Evolutionary conservation across 2,888 invertebrate species (phyloP), one percentile per base, ranked within the genome.

Genomic region (Eupelmus urozonus): DNA sequence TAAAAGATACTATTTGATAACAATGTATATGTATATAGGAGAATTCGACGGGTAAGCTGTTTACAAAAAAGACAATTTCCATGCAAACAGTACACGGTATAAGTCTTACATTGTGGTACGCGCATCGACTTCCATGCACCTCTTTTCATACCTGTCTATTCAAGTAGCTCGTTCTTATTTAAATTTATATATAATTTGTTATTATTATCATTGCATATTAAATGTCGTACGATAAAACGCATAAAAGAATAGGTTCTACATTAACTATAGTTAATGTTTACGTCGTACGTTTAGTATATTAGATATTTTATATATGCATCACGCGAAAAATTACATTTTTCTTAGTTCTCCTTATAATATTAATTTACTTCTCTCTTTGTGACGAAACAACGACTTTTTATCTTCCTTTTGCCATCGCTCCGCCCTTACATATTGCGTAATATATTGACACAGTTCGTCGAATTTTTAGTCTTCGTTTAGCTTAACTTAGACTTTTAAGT

Each of bases 301-400:
- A 25, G 23, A 57, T n/a, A n/a, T n/a, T 27, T n/a, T 25, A 20
- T 57, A 45, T 71, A 59, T 34, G 55, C 23, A 60, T 74, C 42
- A 66, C 27, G 59, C 74, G 34, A 57, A 74, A 20, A 74, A 74
- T 57, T 59, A 74, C 76, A 69, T 63, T 67, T 65, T 69, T 74
- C n/a, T 42, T 55, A 53, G 9, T 53, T 53, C 65, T 53, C 40
- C 29, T 69, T 18, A 53, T 51, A 71, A 70, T 79, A 29, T 71
- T 75, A 78, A 60, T 72, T 63, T 81, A 76, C 80, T 69, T 76
- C 45, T 74, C 45, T 74, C 62, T 73, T 72, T 13, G 53, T 79
- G 13, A 74, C 34, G 77, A 67, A 65, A 69, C 63, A 57, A 60
- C 49, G 34, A 34, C 34, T 3, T 42, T 67, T 57, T 72, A 62